Percentiles rank a stretch among this genome's conserved stretches.
phyloP scores from a whole-genome alignment of 1,140 invertebrate species.

The Rhopalosiphum maidis region DNA sequence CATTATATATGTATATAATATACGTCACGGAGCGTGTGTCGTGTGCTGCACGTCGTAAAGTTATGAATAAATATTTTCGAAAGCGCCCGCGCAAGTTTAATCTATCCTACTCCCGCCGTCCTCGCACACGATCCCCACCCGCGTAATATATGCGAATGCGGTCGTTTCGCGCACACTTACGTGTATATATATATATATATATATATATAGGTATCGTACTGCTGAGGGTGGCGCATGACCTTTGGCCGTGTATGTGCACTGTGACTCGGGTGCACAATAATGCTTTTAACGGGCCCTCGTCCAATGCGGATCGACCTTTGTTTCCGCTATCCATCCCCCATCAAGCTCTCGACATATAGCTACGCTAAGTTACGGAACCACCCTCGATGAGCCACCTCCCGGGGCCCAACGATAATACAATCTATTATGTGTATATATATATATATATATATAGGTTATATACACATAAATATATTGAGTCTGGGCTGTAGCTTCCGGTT shows the following conservation, averaged over 20 bases:
- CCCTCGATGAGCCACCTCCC: not conserved
- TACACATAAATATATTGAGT: not conserved
- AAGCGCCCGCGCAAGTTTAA: not conserved
- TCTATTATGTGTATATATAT: not conserved
- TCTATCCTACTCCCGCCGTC: not conserved
- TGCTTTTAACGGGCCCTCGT: conserved; percentile 24
- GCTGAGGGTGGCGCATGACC: conserved; percentile 14
- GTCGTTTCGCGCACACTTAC: not conserved
- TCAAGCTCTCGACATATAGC: not conserved
- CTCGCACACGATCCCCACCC: not conserved
- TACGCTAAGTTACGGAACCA: not conserved
- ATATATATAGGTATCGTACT: not conserved
- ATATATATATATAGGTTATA: not conserved
- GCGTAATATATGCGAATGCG: not conserved
- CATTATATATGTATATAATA: not conserved
- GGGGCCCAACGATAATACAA: not conserved
- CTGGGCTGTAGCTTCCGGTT: not conserved
- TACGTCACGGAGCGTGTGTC: not conserved
- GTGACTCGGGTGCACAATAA: conserved; percentile 35
- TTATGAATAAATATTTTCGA: conserved; percentile 13
- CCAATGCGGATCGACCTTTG: conserved; percentile 21
- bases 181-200: not conserved
- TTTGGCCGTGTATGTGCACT: conserved; percentile 38
- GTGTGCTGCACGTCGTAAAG: conserved; percentile 5
- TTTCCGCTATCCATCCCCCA: not conserved